Evolutionary conservation across 37 sponge, comb jelly and placozoan genomes (phyloP).

Genomic region (Geodia barretti): DNA sequence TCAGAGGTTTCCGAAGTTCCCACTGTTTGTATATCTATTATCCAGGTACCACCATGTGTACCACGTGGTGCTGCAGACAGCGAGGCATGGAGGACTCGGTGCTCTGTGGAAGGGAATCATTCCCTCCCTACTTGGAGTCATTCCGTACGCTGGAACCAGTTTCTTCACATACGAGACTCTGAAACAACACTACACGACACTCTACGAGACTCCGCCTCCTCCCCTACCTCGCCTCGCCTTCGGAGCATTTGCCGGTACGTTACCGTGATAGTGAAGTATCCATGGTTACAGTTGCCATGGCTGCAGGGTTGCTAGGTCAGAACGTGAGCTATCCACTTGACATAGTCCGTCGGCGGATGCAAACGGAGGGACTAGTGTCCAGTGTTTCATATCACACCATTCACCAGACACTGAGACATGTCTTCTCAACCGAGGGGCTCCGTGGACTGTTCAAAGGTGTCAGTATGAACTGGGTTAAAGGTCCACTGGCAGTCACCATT

Average conservation of each 20-base stretch:
- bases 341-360: conserved; percentile 48
- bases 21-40: no score
- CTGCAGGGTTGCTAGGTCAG: conserved; percentile 43
- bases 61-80: not conserved
- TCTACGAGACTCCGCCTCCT: not conserved
- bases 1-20: no score
- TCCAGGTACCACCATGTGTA: not conserved
- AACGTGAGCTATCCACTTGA: conserved; percentile 45
- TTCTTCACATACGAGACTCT: conserved; percentile 62
- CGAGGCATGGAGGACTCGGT: conserved; percentile 16
- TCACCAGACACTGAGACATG: conserved; percentile 13
- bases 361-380: conserved; percentile 36
- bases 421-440: conserved; percentile 33
- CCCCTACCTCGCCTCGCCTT: conserved; percentile 13
- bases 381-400: conserved; percentile 15
- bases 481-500: conserved; percentile 43
- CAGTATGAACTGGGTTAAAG: conserved; percentile 58
- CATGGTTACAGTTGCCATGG: not conserved
- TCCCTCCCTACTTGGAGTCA: conserved; percentile 50
- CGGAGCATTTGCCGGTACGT: not conserved
- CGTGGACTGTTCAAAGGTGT: conserved; percentile 55
- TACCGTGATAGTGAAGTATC: not conserved
- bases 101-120: conserved; percentile 50
- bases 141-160: conserved; percentile 68
- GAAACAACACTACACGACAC: conserved; percentile 17